Evolutionary conservation across 92 coral and sea anemone species (phyloP), one percentile per base, ranked within the genome.

Genomic region (Parazoanthus darwini): DNA sequence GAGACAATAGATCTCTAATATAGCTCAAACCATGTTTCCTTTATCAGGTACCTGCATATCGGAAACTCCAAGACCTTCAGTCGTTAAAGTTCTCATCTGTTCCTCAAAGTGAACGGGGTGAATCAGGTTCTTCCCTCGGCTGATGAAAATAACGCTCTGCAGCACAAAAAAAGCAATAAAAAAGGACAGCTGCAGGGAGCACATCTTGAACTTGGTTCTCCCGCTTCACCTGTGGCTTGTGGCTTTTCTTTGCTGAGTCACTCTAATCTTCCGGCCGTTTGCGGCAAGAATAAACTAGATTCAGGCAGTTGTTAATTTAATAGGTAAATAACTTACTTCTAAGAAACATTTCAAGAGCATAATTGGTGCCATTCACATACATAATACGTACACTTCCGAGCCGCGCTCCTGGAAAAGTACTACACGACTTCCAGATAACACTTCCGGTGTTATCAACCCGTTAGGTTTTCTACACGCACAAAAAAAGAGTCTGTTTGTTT

Each of bases 61-160:
- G 44, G 65, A 14, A 6, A 85, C 88, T 29, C 91, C 91, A 44
- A 89, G 91, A n/a, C 88, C 91, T 29, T 89, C 89, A n/a, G 84
- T 59, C 15, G 78, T 33, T 44, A 87, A 70, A 50, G 51, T 87
- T 38, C 76, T 8, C 22, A 87, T n/a, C 48, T 50, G 25, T 78
- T 77, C 63, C 8, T 81, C 74, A 43, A 87, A 87, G 59, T 74
- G 10, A 35, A 14, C 81, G 33, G 85, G 70, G 20, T 87, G 59
- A 0, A 87, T 56, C 22, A 87, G 26, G 22, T 87, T 73, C 38
- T 29, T 5, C n/a, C 35, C 66, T 50, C 46, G 36, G 51, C n/a
- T 68, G n/a, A 14, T 13, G 76, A 4, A 36, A 67, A 39, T 44
- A 67, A 39, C 23, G 56, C 78, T 18, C 8, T 39, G 79, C 22